These are phyloP conservation scores for Notarius quadriscutis DNA, from an alignment of 2,113 vertebrate genomes.

Conservation along the genomic window DNA sequence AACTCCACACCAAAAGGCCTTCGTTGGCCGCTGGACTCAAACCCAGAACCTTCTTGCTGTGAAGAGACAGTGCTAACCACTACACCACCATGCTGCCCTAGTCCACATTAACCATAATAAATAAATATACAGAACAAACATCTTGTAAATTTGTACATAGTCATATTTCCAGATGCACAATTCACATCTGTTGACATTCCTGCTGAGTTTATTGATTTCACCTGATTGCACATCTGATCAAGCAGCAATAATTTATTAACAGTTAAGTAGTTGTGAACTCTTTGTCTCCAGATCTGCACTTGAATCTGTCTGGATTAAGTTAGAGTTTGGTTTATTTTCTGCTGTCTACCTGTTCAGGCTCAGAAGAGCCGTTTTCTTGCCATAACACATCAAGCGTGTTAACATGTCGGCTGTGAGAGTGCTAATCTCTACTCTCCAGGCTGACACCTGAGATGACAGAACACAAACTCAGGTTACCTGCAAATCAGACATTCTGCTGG, in stretches of 20 bases:
- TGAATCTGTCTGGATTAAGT: background rate
- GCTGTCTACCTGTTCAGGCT: no score
- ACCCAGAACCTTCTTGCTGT: no score
- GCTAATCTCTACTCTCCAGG: background rate
- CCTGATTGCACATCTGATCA: background rate
- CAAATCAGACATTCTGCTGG: slow-evolving; percentile 27
- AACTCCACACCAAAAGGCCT: no score
- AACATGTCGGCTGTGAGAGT: background rate
- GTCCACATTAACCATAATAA: background rate
- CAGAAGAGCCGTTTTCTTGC: background rate
- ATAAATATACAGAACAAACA: background rate
- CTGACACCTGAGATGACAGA: slow-evolving; percentile 9
- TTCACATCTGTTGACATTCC: background rate
- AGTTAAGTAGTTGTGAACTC: background rate
- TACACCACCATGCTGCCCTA: no score
- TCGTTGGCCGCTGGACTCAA: no score
- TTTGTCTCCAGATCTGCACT: background rate
- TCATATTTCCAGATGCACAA: background rate
- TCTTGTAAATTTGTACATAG: background rate
- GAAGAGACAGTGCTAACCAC: no score
- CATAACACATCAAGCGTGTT: background rate
- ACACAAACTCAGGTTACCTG: slow-evolving; percentile 32
- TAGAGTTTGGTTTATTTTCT: background rate
- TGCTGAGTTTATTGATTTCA: background rate
- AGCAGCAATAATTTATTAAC: background rate